phyloP scores from a whole-genome alignment of 2,797 vertebrate genomes.

The Sternarchorhynchus goeldii region DNA sequence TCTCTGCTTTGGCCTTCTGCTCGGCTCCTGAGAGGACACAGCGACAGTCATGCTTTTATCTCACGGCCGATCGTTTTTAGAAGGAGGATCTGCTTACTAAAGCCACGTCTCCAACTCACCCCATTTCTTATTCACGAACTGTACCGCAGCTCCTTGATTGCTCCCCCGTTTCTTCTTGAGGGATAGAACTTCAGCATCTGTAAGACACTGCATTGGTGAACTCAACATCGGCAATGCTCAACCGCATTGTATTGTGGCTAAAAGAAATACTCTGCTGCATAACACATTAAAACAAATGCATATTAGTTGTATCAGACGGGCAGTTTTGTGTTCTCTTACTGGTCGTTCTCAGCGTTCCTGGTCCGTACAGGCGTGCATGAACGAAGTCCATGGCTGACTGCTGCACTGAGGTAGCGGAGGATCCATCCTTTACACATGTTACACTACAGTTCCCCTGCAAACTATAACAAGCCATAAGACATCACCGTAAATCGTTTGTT shows the following conservation, averaged over 20 bases:
- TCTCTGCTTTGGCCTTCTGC: conserved; percentile 79
- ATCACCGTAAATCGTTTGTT: too few species aligned
- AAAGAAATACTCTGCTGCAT: too few species aligned
- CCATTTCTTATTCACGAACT: conserved; percentile 84
- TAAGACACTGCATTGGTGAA: conserved; percentile 46
- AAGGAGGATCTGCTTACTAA: background rate
- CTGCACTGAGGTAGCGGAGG: conserved; percentile 67
- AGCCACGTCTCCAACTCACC: conserved; percentile 73
- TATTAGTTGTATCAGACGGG: background rate
- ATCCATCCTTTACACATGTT: conserved; percentile 67
- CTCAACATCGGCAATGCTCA: background rate
- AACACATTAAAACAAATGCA: background rate
- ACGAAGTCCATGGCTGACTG: conserved; percentile 80
- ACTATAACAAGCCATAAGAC: conserved; percentile 55
- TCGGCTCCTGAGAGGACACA: conserved; percentile 70
- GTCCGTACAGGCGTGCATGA: conserved; percentile 80
- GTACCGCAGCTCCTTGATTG: conserved; percentile 79
- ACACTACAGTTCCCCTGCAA: conserved; percentile 76
- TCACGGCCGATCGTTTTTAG: background rate
- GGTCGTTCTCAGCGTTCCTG: conserved; percentile 76
- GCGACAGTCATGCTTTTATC: background rate
- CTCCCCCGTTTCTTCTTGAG: conserved; percentile 80
- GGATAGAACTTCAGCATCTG: conserved; percentile 87
- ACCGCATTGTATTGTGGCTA: background rate
- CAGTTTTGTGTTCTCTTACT: conserved; percentile 70